A percentile compares a stretch with the other conserved stretches of the same genome.
Conservation (phyloP, 2,797 vertebrate species). For the Megalops cyprinoides region DNA sequence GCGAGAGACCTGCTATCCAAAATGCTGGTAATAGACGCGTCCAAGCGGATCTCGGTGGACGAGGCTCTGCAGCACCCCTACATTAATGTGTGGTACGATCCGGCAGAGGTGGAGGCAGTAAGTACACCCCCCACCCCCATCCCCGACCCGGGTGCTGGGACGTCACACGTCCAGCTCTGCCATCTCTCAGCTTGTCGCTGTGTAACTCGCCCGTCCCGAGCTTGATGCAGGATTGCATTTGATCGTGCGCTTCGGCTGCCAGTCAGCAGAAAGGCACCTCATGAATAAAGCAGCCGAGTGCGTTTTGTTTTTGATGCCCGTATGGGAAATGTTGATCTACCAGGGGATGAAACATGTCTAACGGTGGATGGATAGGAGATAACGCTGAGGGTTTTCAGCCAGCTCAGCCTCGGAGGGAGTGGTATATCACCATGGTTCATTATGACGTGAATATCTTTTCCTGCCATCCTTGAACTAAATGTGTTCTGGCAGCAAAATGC, state of each 20-base stretch:
- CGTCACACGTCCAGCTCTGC: neutral
- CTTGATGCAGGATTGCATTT: too few relatives aligned
- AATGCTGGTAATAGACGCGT: constrained; percentile 98
- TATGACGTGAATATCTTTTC: neutral
- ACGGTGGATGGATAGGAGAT: neutral
- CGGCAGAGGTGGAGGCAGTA: constrained; percentile 95
- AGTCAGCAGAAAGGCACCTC: neutral
- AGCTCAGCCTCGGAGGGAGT: neutral
- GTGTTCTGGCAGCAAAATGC: too few relatives aligned
- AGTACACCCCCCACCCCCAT: constrained; percentile 60
- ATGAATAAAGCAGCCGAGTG: constrained; percentile 15
- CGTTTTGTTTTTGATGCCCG: neutral
- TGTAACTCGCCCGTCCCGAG: too few relatives aligned
- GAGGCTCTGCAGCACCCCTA: constrained; percentile 96
- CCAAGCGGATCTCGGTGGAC: constrained; percentile 95
- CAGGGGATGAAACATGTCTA: neutral
- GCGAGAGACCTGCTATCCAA: constrained; percentile 95
- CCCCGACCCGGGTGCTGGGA: neutral
- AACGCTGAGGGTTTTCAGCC: neutral
- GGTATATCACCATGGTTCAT: neutral
- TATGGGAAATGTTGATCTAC: neutral
- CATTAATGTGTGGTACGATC: constrained; percentile 98
- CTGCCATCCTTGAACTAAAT: too few relatives aligned
- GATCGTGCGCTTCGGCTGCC: too few relatives aligned
- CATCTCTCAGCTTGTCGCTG: neutral